Evolutionary conservation across 1,140 invertebrate species (phyloP).

Genomic region (Magallana gigas): DNA sequence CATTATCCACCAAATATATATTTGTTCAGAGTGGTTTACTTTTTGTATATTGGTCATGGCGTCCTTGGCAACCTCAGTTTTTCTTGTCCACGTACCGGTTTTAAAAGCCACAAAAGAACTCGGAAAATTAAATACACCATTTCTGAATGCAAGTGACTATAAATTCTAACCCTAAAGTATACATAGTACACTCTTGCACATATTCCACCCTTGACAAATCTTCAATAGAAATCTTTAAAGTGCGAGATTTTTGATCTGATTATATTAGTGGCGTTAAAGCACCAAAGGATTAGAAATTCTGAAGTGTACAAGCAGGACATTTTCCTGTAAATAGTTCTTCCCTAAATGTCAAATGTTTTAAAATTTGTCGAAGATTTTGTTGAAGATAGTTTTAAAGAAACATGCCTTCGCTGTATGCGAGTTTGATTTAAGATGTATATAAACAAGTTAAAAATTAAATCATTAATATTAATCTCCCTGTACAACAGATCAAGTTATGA

Average conservation of each 20-base stretch:
- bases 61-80: neutral
- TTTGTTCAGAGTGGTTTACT: neutral
- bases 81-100: neutral
- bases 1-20: neutral
- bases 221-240: neutral
- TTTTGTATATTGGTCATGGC: neutral
- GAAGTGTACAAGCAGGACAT: no score
- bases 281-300: neutral
- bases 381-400: no score
- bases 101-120: neutral
- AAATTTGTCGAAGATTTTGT: no score
- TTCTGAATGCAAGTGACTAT: neutral
- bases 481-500: no score
- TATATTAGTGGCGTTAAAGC: neutral
- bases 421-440: no score
- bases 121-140: neutral
- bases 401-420: no score
- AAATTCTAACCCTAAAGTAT: neutral
- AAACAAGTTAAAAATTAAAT: no score
- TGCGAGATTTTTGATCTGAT: neutral
- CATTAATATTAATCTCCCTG: no score
- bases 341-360: no score
- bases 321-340: no score
- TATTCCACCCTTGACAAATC: neutral
- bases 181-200: neutral